Percentiles rank a stretch among this genome's conserved stretches.
Conservation (phyloP, 2,888 invertebrate species). For the Acanthoscelides obtectus region DNA sequence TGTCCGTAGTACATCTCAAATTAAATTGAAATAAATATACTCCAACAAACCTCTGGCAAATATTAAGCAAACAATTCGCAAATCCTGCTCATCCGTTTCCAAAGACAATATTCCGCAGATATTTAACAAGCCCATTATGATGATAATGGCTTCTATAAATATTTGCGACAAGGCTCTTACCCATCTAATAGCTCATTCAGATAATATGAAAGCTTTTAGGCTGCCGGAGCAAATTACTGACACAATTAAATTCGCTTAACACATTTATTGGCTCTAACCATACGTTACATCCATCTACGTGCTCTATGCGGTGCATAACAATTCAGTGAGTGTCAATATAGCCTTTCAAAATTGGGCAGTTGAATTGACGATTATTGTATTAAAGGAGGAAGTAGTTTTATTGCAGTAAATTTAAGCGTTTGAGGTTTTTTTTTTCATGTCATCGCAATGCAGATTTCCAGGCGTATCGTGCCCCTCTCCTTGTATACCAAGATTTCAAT, state of each 20-base stretch:
- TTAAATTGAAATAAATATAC: no score
- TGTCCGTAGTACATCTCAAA: not conserved
- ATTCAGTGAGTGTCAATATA: not conserved
- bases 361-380: not conserved
- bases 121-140: not conserved
- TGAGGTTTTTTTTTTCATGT: no score
- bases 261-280: not conserved
- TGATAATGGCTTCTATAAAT: not conserved
- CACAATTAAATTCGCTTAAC: not conserved
- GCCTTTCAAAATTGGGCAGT: not conserved
- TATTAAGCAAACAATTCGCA: not conserved
- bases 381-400: no score
- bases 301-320: not conserved
- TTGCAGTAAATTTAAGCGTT: no score
- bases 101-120: not conserved
- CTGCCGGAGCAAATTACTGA: not conserved
- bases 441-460: no score
- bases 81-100: not conserved
- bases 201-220: not conserved
- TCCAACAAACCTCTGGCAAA: not conserved
- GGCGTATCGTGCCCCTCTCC: no score
- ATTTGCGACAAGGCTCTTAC: not conserved
- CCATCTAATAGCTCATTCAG: not conserved
- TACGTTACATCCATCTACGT: not conserved
- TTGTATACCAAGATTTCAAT: no score